phyloP scores from a whole-genome alignment of 2,888 invertebrate species.

The Erynnis tages region DNA sequence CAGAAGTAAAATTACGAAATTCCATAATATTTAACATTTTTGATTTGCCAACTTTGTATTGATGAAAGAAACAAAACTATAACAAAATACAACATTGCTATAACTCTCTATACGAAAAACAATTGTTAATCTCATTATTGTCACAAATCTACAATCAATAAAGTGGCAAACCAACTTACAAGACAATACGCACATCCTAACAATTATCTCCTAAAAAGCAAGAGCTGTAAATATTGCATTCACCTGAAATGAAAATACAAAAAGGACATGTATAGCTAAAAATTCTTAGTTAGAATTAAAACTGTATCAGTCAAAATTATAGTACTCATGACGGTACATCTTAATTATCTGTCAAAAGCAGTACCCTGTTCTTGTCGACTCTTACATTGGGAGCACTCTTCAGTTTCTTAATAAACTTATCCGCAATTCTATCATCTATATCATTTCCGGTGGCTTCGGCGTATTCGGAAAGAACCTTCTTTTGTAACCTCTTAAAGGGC shows the following conservation, averaged over 20 bases:
- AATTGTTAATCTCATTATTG: no score
- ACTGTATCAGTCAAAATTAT: constrained; percentile 2
- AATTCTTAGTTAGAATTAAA: constrained; percentile 12
- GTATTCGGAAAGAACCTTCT: constrained; percentile 87
- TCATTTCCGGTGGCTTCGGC: constrained; percentile 72
- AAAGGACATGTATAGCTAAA: constrained; percentile 8
- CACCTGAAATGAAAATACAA: constrained; percentile 6
- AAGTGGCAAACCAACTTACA: no score
- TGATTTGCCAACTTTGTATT: no score
- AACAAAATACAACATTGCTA: no score
- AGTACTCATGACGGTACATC: background rate
- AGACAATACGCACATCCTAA: no score
- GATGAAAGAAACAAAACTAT: no score
- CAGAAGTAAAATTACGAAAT: no score
- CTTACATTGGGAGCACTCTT: constrained; percentile 84
- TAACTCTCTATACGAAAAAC: no score
- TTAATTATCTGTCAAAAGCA: constrained; percentile 42
- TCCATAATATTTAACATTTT: no score
- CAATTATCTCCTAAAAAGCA: no score
- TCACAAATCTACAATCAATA: no score
- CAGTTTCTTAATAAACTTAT: constrained; percentile 87
- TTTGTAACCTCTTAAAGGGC: constrained; percentile 86
- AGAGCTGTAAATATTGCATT: no score
- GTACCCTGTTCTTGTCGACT: constrained; percentile 83
- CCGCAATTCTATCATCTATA: constrained; percentile 83